phyloP scores from a whole-genome alignment of 2,888 invertebrate genomes.

The Drepanosiphum platanoidis region DNA sequence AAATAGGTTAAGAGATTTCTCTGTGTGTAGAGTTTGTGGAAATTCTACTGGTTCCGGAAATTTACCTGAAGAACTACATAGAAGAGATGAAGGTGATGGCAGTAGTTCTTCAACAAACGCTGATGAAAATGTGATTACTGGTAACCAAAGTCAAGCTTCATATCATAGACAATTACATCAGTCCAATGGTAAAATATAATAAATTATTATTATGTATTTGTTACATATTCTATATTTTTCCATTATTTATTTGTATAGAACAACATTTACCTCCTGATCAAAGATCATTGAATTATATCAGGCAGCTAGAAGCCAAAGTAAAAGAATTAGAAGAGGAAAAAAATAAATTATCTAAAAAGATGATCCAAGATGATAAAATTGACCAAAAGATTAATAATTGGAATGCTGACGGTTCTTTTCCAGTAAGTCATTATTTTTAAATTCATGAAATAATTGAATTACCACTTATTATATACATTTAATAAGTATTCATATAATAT shows the following conservation, averaged over 20 bases:
- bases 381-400: constrained; percentile 55
- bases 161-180: constrained; percentile 59
- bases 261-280: constrained; percentile 70
- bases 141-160: constrained; percentile 64
- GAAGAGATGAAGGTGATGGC: constrained; percentile 90
- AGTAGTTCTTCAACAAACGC: constrained; percentile 93
- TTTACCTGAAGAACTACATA: constrained; percentile 78
- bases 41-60: constrained; percentile 95
- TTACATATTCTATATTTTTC: background rate
- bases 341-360: constrained; percentile 70
- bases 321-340: constrained; percentile 86
- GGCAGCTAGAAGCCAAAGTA: constrained; percentile 87
- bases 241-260: constrained; percentile 29
- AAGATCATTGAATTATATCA: constrained; percentile 81
- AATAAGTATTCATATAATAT: no score
- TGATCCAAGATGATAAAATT: constrained; percentile 66
- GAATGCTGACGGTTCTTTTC: constrained; percentile 53
- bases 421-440: constrained; percentile 32
- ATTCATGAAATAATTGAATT: no score
- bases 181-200: constrained; percentile 44
- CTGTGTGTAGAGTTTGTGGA: constrained; percentile 81
- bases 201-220: background rate
- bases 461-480: no score
- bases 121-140: constrained; percentile 73
- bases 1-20: constrained; percentile 72